Percentiles rank a stretch among this genome's conserved stretches.
phyloP scores from a whole-genome alignment of 2,797 vertebrate species.

The Delichon dasypus region DNA sequence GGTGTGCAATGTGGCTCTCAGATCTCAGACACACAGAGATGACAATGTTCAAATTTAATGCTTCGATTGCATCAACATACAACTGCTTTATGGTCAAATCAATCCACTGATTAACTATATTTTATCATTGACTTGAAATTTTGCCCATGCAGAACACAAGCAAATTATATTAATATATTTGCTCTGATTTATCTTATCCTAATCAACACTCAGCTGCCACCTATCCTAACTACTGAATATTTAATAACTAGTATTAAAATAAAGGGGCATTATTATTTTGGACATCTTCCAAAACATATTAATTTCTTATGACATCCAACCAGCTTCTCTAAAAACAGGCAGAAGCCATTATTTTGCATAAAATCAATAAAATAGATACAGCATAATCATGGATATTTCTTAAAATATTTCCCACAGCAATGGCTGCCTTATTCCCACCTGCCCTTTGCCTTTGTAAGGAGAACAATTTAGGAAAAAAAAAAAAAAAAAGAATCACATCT shows the following conservation, averaged over 20 bases:
- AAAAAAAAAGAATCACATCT: neutral
- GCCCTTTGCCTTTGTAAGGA: neutral
- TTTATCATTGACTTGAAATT: slow-evolving; percentile 39
- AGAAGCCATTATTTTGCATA: neutral
- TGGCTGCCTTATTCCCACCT: neutral
- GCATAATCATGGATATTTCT: neutral
- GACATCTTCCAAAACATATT: neutral
- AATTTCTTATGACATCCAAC: neutral
- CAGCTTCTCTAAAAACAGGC: neutral
- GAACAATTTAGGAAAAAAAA: neutral
- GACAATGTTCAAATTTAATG: slow-evolving; percentile 26
- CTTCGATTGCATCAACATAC: neutral
- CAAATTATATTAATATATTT: neutral
- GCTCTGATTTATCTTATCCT: neutral
- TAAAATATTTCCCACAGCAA: neutral
- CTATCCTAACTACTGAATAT: neutral
- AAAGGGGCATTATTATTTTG: neutral
- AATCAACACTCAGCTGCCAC: neutral
- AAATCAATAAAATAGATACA: neutral
- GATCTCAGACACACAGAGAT: neutral
- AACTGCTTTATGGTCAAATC: slow-evolving; percentile 36
- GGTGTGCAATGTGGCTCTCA: neutral
- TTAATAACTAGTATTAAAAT: neutral
- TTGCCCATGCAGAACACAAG: neutral
- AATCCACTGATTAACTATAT: slow-evolving; percentile 40